Evolutionary conservation across 2,113 vertebrate species (phyloP).

Genomic region (Laticauda laticaudata): DNA sequence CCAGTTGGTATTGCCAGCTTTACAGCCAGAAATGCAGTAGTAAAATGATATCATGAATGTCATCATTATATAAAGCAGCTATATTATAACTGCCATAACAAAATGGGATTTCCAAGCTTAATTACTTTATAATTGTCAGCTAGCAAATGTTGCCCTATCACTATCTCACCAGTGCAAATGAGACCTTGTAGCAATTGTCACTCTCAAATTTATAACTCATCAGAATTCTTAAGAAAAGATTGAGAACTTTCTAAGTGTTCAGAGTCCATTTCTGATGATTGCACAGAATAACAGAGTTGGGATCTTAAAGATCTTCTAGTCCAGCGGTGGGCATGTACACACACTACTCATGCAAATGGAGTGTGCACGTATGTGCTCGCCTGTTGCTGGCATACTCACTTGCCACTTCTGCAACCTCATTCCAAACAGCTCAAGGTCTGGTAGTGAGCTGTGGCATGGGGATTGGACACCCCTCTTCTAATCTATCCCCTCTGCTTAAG

Average conservation of each 20-base stretch:
- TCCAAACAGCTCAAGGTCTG: neutral
- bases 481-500: neutral
- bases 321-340: neutral
- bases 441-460: neutral
- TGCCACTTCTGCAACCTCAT: neutral
- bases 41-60: constrained; percentile 24
- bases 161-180: constrained; percentile 32
- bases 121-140: constrained; percentile 46
- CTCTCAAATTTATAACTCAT: neutral
- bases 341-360: too few species aligned
- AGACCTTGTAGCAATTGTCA: constrained; percentile 26
- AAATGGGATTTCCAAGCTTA: constrained; percentile 22
- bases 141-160: constrained; percentile 32
- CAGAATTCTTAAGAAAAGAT: neutral
- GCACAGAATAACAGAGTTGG: neutral
- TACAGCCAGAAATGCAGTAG: neutral
- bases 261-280: neutral
- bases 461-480: too few species aligned
- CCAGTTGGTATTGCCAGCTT: neutral
- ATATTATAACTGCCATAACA: constrained; percentile 35
- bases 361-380: too few species aligned
- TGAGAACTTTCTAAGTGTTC: neutral
- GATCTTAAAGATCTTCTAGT: neutral
- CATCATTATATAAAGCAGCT: constrained; percentile 27
- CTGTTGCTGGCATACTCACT: too few species aligned